Percentiles rank a stretch among this genome's conserved stretches.
Conservation (phyloP, 2,113 vertebrate genomes). For the Hyperopisus bebe region DNA sequence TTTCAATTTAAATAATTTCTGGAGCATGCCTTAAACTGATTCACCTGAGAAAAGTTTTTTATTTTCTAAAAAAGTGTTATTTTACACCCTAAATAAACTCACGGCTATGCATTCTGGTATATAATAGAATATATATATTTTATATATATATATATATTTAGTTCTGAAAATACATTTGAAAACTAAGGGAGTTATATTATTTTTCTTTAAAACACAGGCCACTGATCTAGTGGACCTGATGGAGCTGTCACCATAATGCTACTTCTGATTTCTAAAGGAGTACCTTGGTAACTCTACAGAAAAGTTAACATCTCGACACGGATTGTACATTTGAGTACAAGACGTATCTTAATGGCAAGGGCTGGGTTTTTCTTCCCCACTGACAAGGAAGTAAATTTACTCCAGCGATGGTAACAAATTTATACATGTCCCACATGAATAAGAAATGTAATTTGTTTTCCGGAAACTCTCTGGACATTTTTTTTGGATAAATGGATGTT, state of each 20-base stretch:
- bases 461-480: background rate
- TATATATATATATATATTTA: slow-evolving; percentile 23
- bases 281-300: background rate
- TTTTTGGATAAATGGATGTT: too few species aligned
- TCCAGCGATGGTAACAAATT: background rate
- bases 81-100: slow-evolving; percentile 37
- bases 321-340: background rate
- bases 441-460: background rate
- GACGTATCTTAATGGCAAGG: background rate
- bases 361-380: background rate
- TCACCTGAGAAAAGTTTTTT: slow-evolving; percentile 54
- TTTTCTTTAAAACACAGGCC: background rate
- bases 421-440: background rate
- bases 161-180: slow-evolving; percentile 33
- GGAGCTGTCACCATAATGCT: background rate
- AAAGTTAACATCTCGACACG: background rate
- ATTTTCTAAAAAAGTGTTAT: slow-evolving; percentile 44
- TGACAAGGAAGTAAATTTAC: background rate
- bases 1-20: slow-evolving; percentile 31
- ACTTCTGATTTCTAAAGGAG: background rate
- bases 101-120: slow-evolving; percentile 25
- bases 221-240: background rate
- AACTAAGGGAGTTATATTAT: slow-evolving; percentile 25
- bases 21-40: slow-evolving; percentile 51
- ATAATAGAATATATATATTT: slow-evolving; percentile 23